These are phyloP conservation scores for Myotis yumanensis DNA, from an alignment of 2,113 vertebrate genomes.

Conservation along the genomic window DNA sequence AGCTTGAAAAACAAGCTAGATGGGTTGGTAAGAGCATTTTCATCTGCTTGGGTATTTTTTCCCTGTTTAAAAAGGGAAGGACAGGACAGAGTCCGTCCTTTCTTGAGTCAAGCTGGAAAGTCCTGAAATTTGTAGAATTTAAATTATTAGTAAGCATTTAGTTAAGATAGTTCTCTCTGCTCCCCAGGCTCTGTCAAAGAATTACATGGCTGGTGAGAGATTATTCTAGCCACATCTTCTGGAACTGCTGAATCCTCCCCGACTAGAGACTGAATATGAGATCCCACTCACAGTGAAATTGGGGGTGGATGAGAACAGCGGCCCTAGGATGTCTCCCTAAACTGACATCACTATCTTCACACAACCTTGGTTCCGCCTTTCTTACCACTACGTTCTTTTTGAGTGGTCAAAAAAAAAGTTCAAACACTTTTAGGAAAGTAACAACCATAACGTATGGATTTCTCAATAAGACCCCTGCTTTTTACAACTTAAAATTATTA, in stretches of 20 bases:
- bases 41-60: slow-evolving; percentile 69
- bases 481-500: neutral
- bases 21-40: slow-evolving; percentile 82
- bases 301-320: neutral
- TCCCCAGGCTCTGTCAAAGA: neutral
- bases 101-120: slow-evolving; percentile 7
- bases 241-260: neutral
- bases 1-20: slow-evolving; percentile 80
- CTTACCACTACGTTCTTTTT: too few species aligned
- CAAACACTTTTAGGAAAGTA: neutral
- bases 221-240: neutral
- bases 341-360: neutral
- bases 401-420: neutral
- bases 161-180: neutral
- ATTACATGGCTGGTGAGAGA: neutral
- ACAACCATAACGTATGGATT: neutral
- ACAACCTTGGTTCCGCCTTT: neutral
- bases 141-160: neutral
- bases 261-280: neutral
- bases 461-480: neutral
- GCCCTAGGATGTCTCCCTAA: neutral
- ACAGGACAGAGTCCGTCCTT: neutral
- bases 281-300: neutral
- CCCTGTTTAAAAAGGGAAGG: neutral
- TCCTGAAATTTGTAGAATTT: slow-evolving; percentile 49